These are phyloP conservation scores for Lasioglossum leucozonium DNA, from an alignment of 2,888 invertebrate genomes.

Conservation along the genomic window DNA sequence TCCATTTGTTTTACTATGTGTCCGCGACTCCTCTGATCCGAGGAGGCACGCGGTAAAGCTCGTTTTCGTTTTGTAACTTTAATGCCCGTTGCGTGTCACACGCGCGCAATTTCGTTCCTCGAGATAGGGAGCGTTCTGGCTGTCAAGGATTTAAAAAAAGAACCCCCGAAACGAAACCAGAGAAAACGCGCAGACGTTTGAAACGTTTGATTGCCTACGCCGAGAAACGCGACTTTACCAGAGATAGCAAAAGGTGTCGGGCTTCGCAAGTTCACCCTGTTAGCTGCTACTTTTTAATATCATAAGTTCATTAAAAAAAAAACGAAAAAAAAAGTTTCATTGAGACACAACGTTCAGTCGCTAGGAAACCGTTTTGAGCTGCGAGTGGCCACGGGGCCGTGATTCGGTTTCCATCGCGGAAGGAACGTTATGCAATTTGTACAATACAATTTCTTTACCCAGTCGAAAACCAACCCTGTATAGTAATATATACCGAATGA, in stretches of 20 bases:
- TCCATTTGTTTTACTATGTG: constrained; percentile 57
- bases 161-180: constrained; percentile 45
- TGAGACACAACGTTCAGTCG: neutral
- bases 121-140: constrained; percentile 36
- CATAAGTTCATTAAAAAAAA: constrained; percentile 3
- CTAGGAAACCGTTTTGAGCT: constrained; percentile 50
- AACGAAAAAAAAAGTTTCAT: neutral
- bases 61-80: constrained; percentile 76
- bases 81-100: constrained; percentile 78
- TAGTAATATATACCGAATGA: neutral
- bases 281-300: constrained; percentile 54
- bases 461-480: neutral
- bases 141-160: neutral
- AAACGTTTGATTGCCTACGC: neutral
- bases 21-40: constrained; percentile 67
- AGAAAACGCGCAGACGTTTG: constrained; percentile 48
- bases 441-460: neutral
- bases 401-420: constrained; percentile 15
- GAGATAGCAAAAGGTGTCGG: constrained; percentile 9
- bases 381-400: constrained; percentile 32
- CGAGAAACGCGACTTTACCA: constrained; percentile 1
- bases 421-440: constrained; percentile 13
- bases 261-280: constrained; percentile 14
- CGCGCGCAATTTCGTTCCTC: constrained; percentile 51
- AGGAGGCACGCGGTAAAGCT: constrained; percentile 77